Conservation (phyloP, 2,113 vertebrate species). For the Lanius collurio region DNA sequence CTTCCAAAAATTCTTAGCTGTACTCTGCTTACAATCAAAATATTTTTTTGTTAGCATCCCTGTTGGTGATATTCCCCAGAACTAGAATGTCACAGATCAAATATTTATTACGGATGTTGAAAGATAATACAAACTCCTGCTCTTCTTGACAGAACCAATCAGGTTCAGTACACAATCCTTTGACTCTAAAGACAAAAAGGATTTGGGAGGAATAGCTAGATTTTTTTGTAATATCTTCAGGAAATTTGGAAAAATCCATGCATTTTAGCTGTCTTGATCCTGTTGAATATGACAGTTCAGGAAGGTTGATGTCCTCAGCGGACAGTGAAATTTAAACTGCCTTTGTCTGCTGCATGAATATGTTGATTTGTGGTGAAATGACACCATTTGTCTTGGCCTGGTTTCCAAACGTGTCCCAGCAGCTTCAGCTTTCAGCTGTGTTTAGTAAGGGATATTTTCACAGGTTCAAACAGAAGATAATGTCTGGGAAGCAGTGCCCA, state of each 20-base stretch:
- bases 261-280: not conserved
- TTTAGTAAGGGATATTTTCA: not conserved
- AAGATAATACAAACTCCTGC: constrained; percentile 46
- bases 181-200: not conserved
- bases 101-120: constrained; percentile 60
- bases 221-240: not conserved
- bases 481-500: not conserved
- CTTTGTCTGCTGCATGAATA: not conserved
- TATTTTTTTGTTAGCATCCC: not conserved
- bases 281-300: not conserved
- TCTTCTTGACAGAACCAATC: not conserved
- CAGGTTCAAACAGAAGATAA: not conserved
- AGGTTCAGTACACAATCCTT: not conserved
- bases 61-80: not conserved
- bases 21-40: not conserved
- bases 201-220: not conserved
- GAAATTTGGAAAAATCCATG: not conserved
- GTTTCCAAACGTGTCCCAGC: not conserved
- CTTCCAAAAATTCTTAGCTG: not conserved
- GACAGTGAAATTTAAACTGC: not conserved
- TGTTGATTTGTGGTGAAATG: not conserved
- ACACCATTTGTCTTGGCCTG: not conserved
- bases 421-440: not conserved
- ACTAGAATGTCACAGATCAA: constrained; percentile 55
- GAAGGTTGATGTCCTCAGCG: not conserved